Evolutionary conservation across 2,888 invertebrate species (phyloP).

Genomic region (Caenorhabditis japonica): DNA sequence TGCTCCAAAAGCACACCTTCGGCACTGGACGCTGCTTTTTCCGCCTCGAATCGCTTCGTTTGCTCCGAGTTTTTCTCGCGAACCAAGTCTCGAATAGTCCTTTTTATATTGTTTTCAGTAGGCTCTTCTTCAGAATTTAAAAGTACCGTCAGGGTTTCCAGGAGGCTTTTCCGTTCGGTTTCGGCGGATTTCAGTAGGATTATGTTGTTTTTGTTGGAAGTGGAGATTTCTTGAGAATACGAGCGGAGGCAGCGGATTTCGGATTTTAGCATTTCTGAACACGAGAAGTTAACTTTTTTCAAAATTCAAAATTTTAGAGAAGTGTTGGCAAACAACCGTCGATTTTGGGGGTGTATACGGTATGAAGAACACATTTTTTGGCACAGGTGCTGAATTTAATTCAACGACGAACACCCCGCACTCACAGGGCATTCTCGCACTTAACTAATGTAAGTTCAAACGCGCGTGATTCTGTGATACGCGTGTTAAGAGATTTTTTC

Average conservation of each 20-base stretch:
- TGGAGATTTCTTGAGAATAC: slow-evolving; percentile 51
- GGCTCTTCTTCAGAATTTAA: slow-evolving; percentile 49
- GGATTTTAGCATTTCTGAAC: slow-evolving; percentile 51
- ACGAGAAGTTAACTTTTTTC: too few species aligned
- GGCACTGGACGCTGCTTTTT: slow-evolving; percentile 37
- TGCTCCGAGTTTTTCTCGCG: slow-evolving; percentile 44
- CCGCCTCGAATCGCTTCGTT: slow-evolving; percentile 47
- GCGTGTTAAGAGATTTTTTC: too few species aligned
- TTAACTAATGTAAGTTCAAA: too few species aligned
- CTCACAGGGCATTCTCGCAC: too few species aligned
- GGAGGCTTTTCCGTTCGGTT: slow-evolving; percentile 51
- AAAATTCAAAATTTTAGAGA: too few species aligned
- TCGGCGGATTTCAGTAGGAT: slow-evolving; percentile 56
- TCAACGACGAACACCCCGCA: too few species aligned
- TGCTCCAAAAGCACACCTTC: slow-evolving; percentile 54
- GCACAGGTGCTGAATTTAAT: too few species aligned
- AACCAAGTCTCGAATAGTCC: slow-evolving; percentile 43
- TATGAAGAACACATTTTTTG: too few species aligned
- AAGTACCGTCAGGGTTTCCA: slow-evolving; percentile 54
- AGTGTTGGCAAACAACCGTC: too few species aligned
- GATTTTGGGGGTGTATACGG: too few species aligned
- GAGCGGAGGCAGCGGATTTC: slow-evolving; percentile 54
- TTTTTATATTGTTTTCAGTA: slow-evolving; percentile 52
- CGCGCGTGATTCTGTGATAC: too few species aligned
- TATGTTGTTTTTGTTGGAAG: slow-evolving; percentile 45